Base-by-base conservation (phyloP, 2,888 invertebrate species). In the Drosophila cognata region DNA sequence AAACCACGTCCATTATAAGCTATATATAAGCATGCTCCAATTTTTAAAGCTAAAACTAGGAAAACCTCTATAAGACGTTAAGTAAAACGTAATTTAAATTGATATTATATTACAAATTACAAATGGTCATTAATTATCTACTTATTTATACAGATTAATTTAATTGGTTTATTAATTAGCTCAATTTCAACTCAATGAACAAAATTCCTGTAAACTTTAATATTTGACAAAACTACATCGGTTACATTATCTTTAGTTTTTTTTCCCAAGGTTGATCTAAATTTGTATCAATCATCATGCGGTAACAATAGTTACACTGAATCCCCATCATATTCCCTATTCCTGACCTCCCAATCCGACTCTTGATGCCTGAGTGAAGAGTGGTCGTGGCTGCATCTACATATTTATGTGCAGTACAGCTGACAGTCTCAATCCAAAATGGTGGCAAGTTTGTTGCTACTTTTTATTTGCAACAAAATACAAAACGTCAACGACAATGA, bases 401-500 rank as follows among this genome's bases (percentile, higher is more conserved):
- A 35, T 21, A 46, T 59, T 57, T 64, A 57, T 65, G 61, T 65
- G 77, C 46, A 66, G 28, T 74, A 62, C 63, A 61, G 63, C 58
- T 73, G 68, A 71, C 82, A 79, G 69, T 69, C 53, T 50, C 52
- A 65, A 51, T 61, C 60, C 50, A 60, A 75, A 77, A 78, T 73
- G 69, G 70, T 70, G 75, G 56, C 77, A 74, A 77, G 68, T 74
- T 79, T 79, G 62, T 72, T 72, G 82, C 62, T 56, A 84, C 77
- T 72, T 60, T 79, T 76, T 79, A 83, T 83, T 74, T 77, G 73
- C 68, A 61, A 66, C 88, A 73, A 67, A 72, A 78, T 75, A 84
- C 80, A 84, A 73, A 80, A 66, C 77, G 75, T 73, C 79, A 82
- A 53, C 57, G 62, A 74, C 67, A 71, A 81, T 78, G 79, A 72